Percentiles rank a stretch among this genome's conserved stretches.
phyloP scores from a whole-genome alignment of 2,888 invertebrate species.

The Alviniconcha strummeri region DNA sequence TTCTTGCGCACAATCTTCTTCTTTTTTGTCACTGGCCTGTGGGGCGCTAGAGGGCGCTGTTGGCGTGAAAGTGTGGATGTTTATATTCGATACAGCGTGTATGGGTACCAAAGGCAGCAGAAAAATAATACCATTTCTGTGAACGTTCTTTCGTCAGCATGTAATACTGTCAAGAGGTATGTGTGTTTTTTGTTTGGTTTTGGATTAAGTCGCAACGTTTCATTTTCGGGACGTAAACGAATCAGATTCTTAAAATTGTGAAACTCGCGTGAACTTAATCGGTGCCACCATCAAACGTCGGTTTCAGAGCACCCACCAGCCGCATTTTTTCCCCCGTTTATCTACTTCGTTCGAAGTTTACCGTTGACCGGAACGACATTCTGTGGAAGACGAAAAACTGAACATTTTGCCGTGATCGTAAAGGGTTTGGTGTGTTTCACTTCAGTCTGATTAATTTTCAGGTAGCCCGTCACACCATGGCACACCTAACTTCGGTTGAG shows the following conservation, averaged over 20 bases:
- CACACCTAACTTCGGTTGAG: too few species aligned
- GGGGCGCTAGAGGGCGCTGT: not conserved
- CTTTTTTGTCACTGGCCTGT: not conserved
- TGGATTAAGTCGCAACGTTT: not conserved
- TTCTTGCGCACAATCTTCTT: not conserved
- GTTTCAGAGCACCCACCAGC: too few species aligned
- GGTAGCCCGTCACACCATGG: too few species aligned
- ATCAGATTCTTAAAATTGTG: not conserved
- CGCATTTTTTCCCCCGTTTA: too few species aligned
- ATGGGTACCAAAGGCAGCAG: not conserved
- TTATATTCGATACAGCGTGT: constrained; percentile 26
- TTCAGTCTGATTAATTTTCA: too few species aligned
- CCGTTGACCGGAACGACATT: too few species aligned
- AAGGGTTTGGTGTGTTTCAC: too few species aligned
- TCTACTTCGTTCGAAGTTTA: too few species aligned
- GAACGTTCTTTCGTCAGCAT: not conserved
- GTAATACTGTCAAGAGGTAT: not conserved
- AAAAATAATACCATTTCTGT: not conserved
- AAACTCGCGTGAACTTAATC: not conserved
- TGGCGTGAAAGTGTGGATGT: constrained; percentile 5
- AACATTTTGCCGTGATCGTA: too few species aligned
- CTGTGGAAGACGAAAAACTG: too few species aligned
- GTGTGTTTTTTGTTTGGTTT: not conserved
- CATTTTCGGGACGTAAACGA: not conserved
- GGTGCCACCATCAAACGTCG: too few species aligned